These are phyloP conservation scores for Crocallis elinguaria DNA, from an alignment of 2,888 invertebrate species.

Conservation along the genomic window DNA sequence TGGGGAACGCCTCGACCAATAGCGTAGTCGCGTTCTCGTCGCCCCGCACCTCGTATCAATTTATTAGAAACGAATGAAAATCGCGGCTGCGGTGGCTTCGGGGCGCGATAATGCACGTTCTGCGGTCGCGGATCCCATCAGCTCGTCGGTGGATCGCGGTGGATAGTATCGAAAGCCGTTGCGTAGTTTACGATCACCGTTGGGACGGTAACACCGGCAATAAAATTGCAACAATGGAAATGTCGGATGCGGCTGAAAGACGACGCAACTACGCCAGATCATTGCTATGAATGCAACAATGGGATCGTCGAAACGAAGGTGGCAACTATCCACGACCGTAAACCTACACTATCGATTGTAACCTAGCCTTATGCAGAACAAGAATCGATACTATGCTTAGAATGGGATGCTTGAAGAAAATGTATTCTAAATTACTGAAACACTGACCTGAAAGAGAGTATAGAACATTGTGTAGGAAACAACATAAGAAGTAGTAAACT, in stretches of 20 bases:
- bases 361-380: conserved; percentile 40
- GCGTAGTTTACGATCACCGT: conserved; percentile 79
- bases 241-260: conserved; percentile 79
- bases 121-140: conserved; percentile 80
- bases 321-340: conserved; percentile 76
- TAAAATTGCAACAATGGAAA: conserved; percentile 83
- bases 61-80: conserved; percentile 83
- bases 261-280: conserved; percentile 77
- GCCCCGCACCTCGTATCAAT: conserved; percentile 77
- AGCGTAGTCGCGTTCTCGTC: conserved; percentile 55
- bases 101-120: conserved; percentile 70
- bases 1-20: conserved; percentile 78
- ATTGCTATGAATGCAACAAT: conserved; percentile 82
- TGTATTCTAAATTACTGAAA: conserved; percentile 46
- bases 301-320: conserved; percentile 77
- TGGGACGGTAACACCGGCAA: conserved; percentile 81
- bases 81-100: conserved; percentile 79
- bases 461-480: conserved; percentile 15
- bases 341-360: conserved; percentile 65
- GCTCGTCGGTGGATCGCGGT: conserved; percentile 61
- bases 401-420: conserved; percentile 44
- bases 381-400: conserved; percentile 36
- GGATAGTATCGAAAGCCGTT: conserved; percentile 77
- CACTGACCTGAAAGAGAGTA: conserved; percentile 25
- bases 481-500: conserved; percentile 18